These are phyloP conservation scores for Drosophila busckii DNA, from an alignment of 1,140 invertebrate species.

Conservation along the genomic window DNA sequence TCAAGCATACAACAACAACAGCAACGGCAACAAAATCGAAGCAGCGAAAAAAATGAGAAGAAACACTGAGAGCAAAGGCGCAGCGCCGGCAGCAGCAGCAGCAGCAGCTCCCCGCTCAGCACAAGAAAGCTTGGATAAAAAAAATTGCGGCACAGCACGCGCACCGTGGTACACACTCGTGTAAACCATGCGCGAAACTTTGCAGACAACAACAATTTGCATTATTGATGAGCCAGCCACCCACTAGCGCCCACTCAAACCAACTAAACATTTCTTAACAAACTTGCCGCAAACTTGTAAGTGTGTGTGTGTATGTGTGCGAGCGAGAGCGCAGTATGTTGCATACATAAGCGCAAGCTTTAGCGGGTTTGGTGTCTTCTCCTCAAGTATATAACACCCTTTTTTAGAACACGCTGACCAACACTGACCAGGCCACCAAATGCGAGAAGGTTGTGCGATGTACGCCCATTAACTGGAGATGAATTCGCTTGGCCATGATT, in stretches of 20 bases:
- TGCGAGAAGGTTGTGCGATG: constrained; percentile 41
- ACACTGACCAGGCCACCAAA: constrained; percentile 60
- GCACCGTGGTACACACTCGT: constrained; percentile 45
- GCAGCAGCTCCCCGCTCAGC: constrained; percentile 45
- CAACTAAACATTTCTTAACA: constrained; percentile 59
- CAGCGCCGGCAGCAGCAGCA: constrained; percentile 48
- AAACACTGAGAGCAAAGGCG: constrained; percentile 68
- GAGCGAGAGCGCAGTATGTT: constrained; percentile 6
- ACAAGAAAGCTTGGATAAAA: constrained; percentile 57
- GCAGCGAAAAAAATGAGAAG: constrained; percentile 71
- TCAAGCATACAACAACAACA: constrained; percentile 57
- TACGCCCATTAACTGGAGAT: constrained; percentile 74
- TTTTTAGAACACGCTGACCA: constrained; percentile 76
- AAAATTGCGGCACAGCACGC: constrained; percentile 73
- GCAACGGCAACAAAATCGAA: constrained; percentile 43
- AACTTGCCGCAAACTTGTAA: constrained; percentile 51
- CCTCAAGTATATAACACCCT: constrained; percentile 66
- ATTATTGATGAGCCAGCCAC: constrained; percentile 61
- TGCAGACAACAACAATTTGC: constrained; percentile 68
- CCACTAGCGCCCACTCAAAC: neutral
- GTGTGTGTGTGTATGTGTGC: constrained; percentile 20
- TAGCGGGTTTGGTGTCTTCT: constrained; percentile 14
- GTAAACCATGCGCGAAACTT: constrained; percentile 45
- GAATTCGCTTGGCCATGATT: constrained; percentile 70
- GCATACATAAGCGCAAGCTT: constrained; percentile 20